phyloP scores from a whole-genome alignment of 2,797 vertebrate genomes.

The Parotocinclus haroldoi region DNA sequence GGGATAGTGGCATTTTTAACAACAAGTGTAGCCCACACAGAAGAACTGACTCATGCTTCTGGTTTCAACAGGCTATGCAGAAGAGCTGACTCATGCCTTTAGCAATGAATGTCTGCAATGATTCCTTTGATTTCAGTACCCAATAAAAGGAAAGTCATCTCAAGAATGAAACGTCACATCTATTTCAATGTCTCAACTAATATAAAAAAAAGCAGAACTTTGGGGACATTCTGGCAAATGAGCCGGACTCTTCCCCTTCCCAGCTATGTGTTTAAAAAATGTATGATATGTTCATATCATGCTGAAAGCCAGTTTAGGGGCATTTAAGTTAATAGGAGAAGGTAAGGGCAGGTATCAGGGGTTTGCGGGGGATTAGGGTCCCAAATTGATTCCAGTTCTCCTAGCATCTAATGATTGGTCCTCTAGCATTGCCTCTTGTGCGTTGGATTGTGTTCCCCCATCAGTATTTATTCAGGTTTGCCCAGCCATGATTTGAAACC shows the following conservation, averaged over 20 bases:
- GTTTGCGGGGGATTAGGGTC: conserved; percentile 86
- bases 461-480: conserved; percentile 62
- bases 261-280: conserved; percentile 68
- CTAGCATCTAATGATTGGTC: conserved; percentile 82
- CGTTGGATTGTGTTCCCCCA: conserved; percentile 34
- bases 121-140: not conserved
- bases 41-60: conserved; percentile 36
- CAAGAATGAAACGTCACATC: no score
- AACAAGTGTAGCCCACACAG: conserved; percentile 50
- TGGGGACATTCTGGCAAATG: conserved; percentile 67
- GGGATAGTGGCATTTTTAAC: conserved; percentile 64
- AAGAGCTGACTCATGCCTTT: not conserved
- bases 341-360: conserved; percentile 85
- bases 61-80: conserved; percentile 11
- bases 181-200: no score
- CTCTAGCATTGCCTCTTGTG: conserved; percentile 58
- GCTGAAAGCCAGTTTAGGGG: conserved; percentile 78
- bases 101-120: not conserved
- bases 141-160: no score
- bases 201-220: conserved; percentile 51
- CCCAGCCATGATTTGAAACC: conserved; percentile 66
- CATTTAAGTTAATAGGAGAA: conserved; percentile 91
- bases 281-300: conserved; percentile 64
- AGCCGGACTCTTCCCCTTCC: conserved; percentile 58
- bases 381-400: conserved; percentile 97